A percentile compares a stretch with the other conserved stretches of the same genome.
Evolutionary conservation across 2,797 vertebrate species (phyloP).

Genomic region (Geotrypetes seraphini): DNA sequence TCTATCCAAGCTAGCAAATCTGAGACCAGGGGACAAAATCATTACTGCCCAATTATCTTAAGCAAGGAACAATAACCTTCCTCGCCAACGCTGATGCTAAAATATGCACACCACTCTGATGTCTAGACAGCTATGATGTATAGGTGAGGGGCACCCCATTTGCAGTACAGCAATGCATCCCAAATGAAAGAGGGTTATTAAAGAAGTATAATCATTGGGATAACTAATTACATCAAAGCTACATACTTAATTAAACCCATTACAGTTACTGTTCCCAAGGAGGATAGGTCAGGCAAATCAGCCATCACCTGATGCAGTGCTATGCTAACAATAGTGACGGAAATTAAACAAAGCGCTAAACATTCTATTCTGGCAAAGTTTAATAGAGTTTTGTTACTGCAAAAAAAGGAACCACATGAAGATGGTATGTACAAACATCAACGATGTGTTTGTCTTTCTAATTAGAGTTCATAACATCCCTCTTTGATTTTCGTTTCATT

Average conservation of each 20-base stretch:
- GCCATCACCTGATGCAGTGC: conserved; percentile 23
- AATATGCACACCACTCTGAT: conserved; percentile 35
- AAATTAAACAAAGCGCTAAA: conserved; percentile 46
- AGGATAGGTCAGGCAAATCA: conserved; percentile 48
- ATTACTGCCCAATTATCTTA: conserved; percentile 55
- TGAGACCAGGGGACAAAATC: conserved; percentile 49
- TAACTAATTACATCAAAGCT: conserved; percentile 60
- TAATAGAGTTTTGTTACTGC: too few species aligned
- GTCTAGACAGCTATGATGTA: conserved; percentile 55
- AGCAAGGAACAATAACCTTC: conserved; percentile 42
- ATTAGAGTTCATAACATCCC: too few species aligned
- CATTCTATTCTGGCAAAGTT: too few species aligned
- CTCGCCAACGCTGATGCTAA: conserved; percentile 38
- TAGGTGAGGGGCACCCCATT: conserved; percentile 26
- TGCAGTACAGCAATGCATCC: conserved; percentile 38
- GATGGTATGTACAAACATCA: too few species aligned
- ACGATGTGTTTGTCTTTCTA: too few species aligned
- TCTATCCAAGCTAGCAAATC: conserved; percentile 10
- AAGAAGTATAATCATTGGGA: conserved; percentile 50
- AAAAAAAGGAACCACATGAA: too few species aligned
- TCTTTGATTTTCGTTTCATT: too few species aligned
- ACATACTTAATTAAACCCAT: conserved; percentile 67
- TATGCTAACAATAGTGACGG: conserved; percentile 40
- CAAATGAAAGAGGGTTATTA: conserved; percentile 60
- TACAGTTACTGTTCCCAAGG: conserved; percentile 52